Conservation (phyloP, 35 echinoderm and acorn worm genomes). For the Patiria miniata region DNA sequence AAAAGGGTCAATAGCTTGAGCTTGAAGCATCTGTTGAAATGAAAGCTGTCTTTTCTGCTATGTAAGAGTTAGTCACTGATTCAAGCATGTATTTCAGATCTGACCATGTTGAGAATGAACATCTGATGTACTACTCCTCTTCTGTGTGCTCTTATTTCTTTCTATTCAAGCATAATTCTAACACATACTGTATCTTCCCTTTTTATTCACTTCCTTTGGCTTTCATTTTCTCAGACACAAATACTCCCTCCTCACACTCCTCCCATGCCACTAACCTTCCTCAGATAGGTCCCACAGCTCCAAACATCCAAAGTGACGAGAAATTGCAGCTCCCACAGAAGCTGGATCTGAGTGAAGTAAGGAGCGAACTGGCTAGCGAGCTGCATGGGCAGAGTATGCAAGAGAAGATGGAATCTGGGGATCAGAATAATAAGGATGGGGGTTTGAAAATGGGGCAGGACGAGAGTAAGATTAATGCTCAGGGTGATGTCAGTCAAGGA, state of each 20-base stretch:
- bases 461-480: not conserved
- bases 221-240: not conserved
- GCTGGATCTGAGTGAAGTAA: not conserved
- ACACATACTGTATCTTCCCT: not conserved
- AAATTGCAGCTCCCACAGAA: not conserved
- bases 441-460: not conserved
- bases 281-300: not conserved
- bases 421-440: not conserved
- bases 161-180: too few species aligned
- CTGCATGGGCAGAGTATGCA: not conserved
- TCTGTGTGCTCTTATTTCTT: too few species aligned
- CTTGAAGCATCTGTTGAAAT: too few species aligned
- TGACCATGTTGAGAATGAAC: too few species aligned
- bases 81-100: too few species aligned
- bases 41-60: too few species aligned
- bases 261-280: constrained; percentile 5
- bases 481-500: not conserved
- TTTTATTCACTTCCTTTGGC: not conserved
- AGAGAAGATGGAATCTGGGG: not conserved
- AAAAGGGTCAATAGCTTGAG: too few species aligned
- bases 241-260: not conserved
- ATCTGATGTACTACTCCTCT: too few species aligned
- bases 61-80: too few species aligned
- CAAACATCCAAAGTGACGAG: not conserved
- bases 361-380: not conserved